These are phyloP conservation scores for Alexandromys fortis DNA, from an alignment of 2,113 vertebrate genomes.

Conservation along the genomic window DNA sequence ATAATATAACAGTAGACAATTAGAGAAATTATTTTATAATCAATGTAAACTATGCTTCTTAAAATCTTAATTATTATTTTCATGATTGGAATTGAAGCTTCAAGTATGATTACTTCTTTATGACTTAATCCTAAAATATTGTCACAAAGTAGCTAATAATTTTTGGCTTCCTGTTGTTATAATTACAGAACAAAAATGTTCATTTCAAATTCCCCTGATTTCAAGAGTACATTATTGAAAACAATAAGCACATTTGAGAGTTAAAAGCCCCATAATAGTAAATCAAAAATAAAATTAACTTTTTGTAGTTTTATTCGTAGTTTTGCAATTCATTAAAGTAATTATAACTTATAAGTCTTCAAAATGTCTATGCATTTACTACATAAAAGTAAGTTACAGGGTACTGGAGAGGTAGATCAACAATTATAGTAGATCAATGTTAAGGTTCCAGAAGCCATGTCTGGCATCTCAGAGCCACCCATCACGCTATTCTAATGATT, in stretches of 20 bases:
- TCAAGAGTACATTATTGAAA: conserved; percentile 66
- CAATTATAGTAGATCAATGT: neutral
- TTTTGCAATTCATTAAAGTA: neutral
- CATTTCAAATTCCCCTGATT: conserved; percentile 42
- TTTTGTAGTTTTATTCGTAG: neutral
- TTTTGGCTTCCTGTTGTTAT: conserved; percentile 56
- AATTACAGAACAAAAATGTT: conserved; percentile 64
- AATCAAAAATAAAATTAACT: conserved; percentile 16
- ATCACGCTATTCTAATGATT: neutral
- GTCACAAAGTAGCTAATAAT: conserved; percentile 59
- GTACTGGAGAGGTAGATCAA: too few relatives aligned
- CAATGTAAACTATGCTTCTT: conserved; percentile 53
- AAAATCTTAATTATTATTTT: conserved; percentile 63
- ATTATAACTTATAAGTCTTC: neutral
- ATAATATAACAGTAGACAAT: neutral
- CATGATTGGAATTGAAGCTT: conserved; percentile 20
- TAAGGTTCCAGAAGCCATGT: neutral
- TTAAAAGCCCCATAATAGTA: conserved; percentile 41
- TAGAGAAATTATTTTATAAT: neutral
- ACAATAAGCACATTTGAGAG: conserved; percentile 12
- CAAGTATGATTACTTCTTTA: conserved; percentile 14
- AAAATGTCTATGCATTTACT: neutral
- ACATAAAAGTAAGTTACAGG: neutral
- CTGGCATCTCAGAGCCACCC: too few relatives aligned
- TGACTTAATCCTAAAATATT: conserved; percentile 48